Conservation (phyloP, 2,888 invertebrate species). For the Deroplatys truncata region DNA sequence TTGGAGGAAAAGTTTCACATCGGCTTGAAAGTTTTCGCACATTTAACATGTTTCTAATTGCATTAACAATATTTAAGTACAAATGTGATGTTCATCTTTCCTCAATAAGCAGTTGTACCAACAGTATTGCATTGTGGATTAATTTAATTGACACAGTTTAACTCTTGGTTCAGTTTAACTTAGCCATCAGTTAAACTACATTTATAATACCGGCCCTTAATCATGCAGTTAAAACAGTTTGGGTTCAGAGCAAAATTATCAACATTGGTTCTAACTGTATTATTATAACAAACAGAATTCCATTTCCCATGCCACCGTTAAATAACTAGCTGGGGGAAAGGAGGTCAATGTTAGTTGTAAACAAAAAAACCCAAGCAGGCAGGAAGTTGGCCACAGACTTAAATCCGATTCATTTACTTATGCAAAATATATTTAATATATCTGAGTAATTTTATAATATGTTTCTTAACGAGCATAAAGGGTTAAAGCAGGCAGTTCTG, state of each 20-base stretch:
- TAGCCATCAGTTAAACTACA: no score
- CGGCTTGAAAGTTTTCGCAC: no score
- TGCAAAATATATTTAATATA: background rate
- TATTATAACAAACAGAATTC: slow-evolving; percentile 9
- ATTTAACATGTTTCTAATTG: no score
- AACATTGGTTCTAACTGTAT: slow-evolving; percentile 11
- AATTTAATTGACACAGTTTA: no score
- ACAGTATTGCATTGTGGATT: no score
- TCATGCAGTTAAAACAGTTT: background rate
- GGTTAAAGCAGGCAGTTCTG: slow-evolving; percentile 10
- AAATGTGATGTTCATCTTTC: no score
- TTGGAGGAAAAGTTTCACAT: no score
- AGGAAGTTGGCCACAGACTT: slow-evolving; percentile 24
- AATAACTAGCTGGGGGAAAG: slow-evolving; percentile 22
- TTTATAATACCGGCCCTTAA: background rate
- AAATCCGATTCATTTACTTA: slow-evolving; percentile 5
- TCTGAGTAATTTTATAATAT: background rate
- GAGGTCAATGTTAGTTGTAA: slow-evolving; percentile 21
- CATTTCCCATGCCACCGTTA: slow-evolving; percentile 29
- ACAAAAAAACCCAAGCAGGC: slow-evolving; percentile 27
- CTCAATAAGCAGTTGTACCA: no score
- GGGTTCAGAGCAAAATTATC: slow-evolving; percentile 16
- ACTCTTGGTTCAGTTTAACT: no score
- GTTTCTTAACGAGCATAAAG: background rate
- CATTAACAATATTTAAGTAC: no score